phyloP scores from a whole-genome alignment of 1,140 invertebrate species.

The Zaprionus inermis region DNA sequence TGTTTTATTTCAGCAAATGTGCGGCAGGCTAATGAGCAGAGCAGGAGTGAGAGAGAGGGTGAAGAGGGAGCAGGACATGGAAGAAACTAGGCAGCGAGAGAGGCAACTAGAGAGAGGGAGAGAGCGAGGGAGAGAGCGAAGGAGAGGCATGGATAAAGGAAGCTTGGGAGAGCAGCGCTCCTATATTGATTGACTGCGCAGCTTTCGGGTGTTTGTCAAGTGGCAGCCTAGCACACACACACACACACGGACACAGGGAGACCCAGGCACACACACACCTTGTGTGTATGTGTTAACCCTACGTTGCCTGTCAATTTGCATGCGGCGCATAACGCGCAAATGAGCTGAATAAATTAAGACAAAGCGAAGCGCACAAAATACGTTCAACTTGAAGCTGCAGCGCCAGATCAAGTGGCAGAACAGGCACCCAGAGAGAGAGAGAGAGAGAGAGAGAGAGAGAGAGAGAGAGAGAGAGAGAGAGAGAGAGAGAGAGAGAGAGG shows the following conservation, averaged over 20 bases:
- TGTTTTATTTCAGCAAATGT: constrained; percentile 67
- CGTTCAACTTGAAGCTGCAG: constrained; percentile 8
- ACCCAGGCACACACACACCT: background rate
- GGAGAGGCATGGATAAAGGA: too few species aligned
- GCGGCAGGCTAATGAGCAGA: constrained; percentile 63
- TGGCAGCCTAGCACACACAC: constrained; percentile 14
- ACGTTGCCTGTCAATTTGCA: constrained; percentile 58
- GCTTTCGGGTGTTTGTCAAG: constrained; percentile 80
- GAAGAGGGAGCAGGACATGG: constrained; percentile 3
- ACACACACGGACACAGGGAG: background rate
- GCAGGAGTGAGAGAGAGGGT: constrained; percentile 4
- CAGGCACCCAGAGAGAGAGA: background rate
- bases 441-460: background rate
- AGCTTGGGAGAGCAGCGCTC: background rate
- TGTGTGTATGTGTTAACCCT: background rate
- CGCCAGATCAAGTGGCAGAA: constrained; percentile 1
- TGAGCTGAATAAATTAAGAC: constrained; percentile 70
- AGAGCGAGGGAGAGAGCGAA: background rate
- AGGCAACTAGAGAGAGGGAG: background rate
- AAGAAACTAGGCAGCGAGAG: background rate
- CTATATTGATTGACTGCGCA: constrained; percentile 55
- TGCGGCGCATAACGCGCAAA: constrained; percentile 60
- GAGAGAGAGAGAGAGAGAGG: background rate
- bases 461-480: constrained; percentile 12
- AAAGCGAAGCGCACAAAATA: constrained; percentile 37